Base-by-base conservation (phyloP, 1,140 invertebrate genomes). In the Spodoptera frugiperda region DNA sequence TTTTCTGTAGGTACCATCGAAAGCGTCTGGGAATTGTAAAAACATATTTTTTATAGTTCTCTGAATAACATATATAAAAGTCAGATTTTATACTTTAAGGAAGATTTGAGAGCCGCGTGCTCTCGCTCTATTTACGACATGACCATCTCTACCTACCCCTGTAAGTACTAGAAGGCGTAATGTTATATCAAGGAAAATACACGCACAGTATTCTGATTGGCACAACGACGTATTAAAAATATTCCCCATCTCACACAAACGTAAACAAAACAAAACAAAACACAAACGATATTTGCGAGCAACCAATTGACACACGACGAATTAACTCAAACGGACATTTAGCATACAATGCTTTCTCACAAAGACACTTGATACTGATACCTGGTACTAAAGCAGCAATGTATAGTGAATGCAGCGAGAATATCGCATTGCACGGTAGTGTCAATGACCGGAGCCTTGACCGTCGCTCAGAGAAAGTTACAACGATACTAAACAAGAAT, bases 401-500 rank as follows among this genome's bases (percentile, higher is more conserved):
- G 65, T 44, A 53, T 33, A 1, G 9, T 12, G 14, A 25, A 33
- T 21, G 8, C 1, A 12, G 46, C 21, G 48, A 49, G 21, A 30
- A 3, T 11, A 0, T 70, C 12, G 12, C 0, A 9, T 17, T 25
- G 44, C 9, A 19, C 2, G 11, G 1, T 53, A 15, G 30, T 53
- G 65, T 70, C 65, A 70, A 9, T 30, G 65, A 70, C 65, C 65
- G 21, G 25, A 70, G 65, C 48, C 65, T 70, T 70, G 65, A 70
- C 65, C 65, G 49, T 15, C 21, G 48, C 17, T 49, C 61, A 70
- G 65, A 53, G 65, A 70, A 70, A 70, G 65, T 70, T 68, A 46
- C 46, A 70, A 17, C 19, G 65, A 70, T 70, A 48, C 65, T 21
- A 53, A 70, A 70, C 65, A 19, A 70, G 65, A 70, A 49, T 30